Conservation (phyloP, 1,140 invertebrate genomes). For the Pectinophora gossypiella region DNA sequence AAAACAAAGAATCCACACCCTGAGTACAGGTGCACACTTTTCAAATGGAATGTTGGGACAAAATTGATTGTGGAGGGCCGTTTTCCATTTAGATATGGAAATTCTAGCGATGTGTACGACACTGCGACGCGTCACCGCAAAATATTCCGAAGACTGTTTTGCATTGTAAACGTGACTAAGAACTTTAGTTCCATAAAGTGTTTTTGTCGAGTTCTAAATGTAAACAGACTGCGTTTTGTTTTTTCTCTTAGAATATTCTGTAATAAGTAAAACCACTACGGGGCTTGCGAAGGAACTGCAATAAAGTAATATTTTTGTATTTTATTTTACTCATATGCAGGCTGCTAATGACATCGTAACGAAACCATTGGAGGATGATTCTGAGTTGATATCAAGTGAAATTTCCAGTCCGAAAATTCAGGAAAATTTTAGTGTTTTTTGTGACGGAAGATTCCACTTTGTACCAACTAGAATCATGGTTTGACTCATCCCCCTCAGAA, state of each 20-base stretch:
- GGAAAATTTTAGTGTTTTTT: no score
- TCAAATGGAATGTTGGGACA: conserved; percentile 42
- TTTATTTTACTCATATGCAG: no score
- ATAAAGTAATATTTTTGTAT: no score
- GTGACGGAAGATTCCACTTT: no score
- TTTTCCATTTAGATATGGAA: conserved; percentile 74
- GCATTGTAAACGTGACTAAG: not conserved
- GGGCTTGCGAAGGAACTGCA: no score
- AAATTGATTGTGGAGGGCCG: conserved; percentile 67
- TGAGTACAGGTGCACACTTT: not conserved
- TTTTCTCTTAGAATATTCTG: not conserved
- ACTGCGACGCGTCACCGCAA: conserved; percentile 24
- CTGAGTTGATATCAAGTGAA: no score
- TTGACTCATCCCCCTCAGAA: no score
- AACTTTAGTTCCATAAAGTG: not conserved
- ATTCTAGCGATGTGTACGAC: conserved; percentile 53
- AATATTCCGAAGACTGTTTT: conserved; percentile 27
- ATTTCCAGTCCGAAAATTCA: no score
- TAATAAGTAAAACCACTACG: not conserved
- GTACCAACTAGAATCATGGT: no score
- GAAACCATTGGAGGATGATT: no score
- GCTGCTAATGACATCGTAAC: no score
- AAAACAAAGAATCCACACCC: not conserved
- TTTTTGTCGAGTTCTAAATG: not conserved
- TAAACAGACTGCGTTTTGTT: not conserved